A percentile compares a stretch with the other conserved stretches of the same genome.
phyloP scores from a whole-genome alignment of 2,888 invertebrate species.

The Drosophila austrosaltans region DNA sequence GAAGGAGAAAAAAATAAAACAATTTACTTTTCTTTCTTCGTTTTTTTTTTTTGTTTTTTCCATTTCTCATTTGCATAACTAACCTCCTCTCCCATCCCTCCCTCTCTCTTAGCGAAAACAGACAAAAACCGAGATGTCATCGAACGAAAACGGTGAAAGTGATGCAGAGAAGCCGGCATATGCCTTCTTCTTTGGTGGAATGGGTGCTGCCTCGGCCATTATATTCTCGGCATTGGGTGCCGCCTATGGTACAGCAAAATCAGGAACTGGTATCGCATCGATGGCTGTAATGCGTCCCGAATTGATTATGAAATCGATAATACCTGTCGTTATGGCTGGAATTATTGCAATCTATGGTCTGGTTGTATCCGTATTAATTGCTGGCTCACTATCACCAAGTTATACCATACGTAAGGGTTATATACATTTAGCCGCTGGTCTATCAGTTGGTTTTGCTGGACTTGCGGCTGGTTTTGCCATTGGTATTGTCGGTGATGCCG shows the following conservation, averaged over 20 bases:
- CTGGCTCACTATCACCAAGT: slow-evolving; percentile 85
- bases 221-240: slow-evolving; percentile 96
- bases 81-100: background rate
- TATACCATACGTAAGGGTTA: slow-evolving; percentile 91
- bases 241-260: slow-evolving; percentile 62
- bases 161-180: slow-evolving; percentile 60
- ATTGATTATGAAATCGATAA: slow-evolving; percentile 94
- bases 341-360: slow-evolving; percentile 99
- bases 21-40: background rate
- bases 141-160: background rate
- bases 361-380: slow-evolving; percentile 98
- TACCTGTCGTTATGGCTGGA: slow-evolving; percentile 99
- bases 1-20: background rate
- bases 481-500: slow-evolving; percentile 96
- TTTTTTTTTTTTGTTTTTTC: too few relatives aligned
- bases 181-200: slow-evolving; percentile 78
- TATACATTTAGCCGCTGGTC: slow-evolving; percentile 97
- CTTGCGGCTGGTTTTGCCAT: slow-evolving; percentile 92
- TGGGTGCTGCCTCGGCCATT: slow-evolving; percentile 98
- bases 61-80: slow-evolving; percentile 8
- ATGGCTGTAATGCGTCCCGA: slow-evolving; percentile 99
- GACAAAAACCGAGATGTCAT: background rate
- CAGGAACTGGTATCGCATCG: slow-evolving; percentile 87
- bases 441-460: slow-evolving; percentile 98
- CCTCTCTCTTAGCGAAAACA: background rate